Percentiles rank a stretch among this genome's conserved stretches.
phyloP scores from a whole-genome alignment of 2,797 vertebrate species.

The Macropodus opercularis region DNA sequence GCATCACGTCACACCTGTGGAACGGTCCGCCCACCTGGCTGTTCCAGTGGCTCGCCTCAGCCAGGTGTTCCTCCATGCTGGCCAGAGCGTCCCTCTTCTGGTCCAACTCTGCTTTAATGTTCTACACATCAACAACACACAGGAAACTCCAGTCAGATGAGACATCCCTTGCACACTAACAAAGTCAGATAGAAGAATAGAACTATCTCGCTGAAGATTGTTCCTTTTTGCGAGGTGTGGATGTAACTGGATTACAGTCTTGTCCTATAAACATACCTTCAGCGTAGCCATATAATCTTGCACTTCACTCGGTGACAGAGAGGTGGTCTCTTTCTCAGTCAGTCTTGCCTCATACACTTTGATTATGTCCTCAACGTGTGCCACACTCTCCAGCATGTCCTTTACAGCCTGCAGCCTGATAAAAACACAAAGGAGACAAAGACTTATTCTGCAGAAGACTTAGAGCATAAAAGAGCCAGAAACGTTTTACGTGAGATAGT shows the following conservation, averaged over 20 bases:
- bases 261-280: slow-evolving; percentile 50
- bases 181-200: neutral
- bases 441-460: no score
- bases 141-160: neutral
- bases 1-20: slow-evolving; percentile 88
- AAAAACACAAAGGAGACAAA: neutral
- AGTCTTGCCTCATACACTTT: slow-evolving; percentile 93
- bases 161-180: neutral
- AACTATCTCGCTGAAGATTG: neutral
- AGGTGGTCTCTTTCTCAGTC: slow-evolving; percentile 93
- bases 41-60: slow-evolving; percentile 85
- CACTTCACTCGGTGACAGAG: slow-evolving; percentile 87
- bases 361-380: slow-evolving; percentile 89
- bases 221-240: neutral
- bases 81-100: slow-evolving; percentile 85
- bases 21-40: slow-evolving; percentile 82
- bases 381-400: slow-evolving; percentile 86
- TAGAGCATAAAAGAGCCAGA: no score
- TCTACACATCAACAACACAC: slow-evolving; percentile 72
- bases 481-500: no score
- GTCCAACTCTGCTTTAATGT: slow-evolving; percentile 87
- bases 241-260: neutral
- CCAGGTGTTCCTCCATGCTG: slow-evolving; percentile 86
- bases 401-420: slow-evolving; percentile 86
- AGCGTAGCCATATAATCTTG: slow-evolving; percentile 84